A percentile compares a stretch with the other conserved stretches of the same genome.
phyloP scores from a whole-genome alignment of 37 sponge, comb jelly and placozoan species.

The Mnemiopsis leidyi region DNA sequence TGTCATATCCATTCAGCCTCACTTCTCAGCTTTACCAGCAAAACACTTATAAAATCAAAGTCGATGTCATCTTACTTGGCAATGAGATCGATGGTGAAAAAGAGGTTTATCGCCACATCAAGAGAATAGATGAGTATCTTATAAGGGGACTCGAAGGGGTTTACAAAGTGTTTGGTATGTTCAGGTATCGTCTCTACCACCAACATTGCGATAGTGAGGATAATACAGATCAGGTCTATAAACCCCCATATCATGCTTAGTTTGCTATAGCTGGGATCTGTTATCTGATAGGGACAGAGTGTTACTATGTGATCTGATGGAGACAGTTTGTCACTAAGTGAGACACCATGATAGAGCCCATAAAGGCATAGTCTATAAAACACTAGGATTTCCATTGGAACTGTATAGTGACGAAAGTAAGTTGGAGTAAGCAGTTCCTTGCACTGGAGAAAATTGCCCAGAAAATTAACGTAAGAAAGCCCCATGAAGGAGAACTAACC shows the following conservation, averaged over 20 bases:
- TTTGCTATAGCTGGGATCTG: constrained; percentile 30
- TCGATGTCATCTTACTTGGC: not conserved
- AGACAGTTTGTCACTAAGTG: too few species aligned
- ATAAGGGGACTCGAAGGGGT: not conserved
- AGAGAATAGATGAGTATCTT: not conserved
- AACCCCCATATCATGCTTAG: not conserved
- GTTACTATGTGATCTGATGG: too few species aligned
- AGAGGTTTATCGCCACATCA: constrained; percentile 6
- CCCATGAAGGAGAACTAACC: not conserved
- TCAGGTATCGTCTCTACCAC: constrained; percentile 25
- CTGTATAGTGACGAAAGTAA: too few species aligned
- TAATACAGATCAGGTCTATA: not conserved
- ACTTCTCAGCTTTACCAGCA: too few species aligned
- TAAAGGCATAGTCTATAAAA: too few species aligned
- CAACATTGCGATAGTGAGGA: constrained; percentile 10
- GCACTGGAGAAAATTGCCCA: not conserved
- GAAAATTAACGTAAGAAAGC: not conserved
- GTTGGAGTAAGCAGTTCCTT: too few species aligned
- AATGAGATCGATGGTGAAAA: constrained; percentile 7
- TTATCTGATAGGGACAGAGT: too few species aligned
- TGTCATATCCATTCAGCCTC: too few species aligned
- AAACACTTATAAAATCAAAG: too few species aligned
- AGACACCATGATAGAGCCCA: too few species aligned
- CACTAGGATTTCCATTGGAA: not conserved
- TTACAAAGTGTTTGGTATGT: not conserved